Evolutionary conservation across 1,140 invertebrate genomes (phyloP), one percentile per base, ranked within the genome.

Genomic region (Mesaphorura yosii): DNA sequence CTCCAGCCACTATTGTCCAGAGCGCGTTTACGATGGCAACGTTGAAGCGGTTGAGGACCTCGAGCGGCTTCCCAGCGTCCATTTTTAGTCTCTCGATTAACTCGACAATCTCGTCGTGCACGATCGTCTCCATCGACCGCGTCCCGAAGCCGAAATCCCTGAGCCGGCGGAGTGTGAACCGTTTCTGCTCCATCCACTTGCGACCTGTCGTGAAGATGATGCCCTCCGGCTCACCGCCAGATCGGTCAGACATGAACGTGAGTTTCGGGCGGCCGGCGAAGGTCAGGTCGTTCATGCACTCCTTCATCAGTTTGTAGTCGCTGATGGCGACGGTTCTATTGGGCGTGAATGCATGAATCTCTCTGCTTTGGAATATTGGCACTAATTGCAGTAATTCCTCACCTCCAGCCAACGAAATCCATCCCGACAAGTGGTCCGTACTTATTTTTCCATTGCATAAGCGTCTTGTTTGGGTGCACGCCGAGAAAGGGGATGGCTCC

Each of bases 71-170:
- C n/a, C n/a, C n/a, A 0, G 15, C 12, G n/a, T 56, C 26, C 1
- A 42, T 42, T 20, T 40, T 31, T 1, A 57, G 46, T 17, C 40
- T 22, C n/a, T 47, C 42, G 1, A 51, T 34, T 7, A 63, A 31
- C 19, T 61, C 60, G 0, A 2, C 22, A 31, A 60, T 37, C 49
- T 63, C 60, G 25, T 58, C 59, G 17, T 47, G 50, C 25, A 59
- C 53, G 2, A 54, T 38, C n/a, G n/a, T n/a, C 25, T 55, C 53
- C 3, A 53, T 41, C 2, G 44, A 51, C 14, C 37, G 34, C 3
- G 19, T 44, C 4, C 19, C 27, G 22, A 41, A 51, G 2, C 54
- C 54, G n/a, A 51, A 45, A 45, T 44, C 29, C 17, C 47, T 50
- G 1, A 56, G 48, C 7, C 22, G 17, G 4, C 39, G 29, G 10